A percentile compares a stretch with the other conserved stretches of the same genome.
Conservation (phyloP, 2,113 vertebrate genomes). For the Lepus americanus region DNA sequence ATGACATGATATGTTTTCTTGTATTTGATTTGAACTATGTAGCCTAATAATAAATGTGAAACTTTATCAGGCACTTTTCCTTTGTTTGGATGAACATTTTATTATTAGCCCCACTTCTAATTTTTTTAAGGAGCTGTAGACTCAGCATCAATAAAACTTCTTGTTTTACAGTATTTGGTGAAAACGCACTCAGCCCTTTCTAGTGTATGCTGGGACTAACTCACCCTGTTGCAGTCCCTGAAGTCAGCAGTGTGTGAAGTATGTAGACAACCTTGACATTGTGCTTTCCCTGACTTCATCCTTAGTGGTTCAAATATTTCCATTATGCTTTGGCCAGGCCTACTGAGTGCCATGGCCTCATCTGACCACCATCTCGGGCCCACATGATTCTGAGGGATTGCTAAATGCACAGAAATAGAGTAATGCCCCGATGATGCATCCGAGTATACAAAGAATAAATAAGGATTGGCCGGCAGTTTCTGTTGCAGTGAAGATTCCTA, state of each 20-base stretch:
- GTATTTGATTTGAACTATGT: conserved; percentile 66
- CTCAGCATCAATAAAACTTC: background rate
- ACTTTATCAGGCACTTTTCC: conserved; percentile 27
- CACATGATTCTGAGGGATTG: background rate
- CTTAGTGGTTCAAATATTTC: background rate
- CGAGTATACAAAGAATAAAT: background rate
- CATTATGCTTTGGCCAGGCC: background rate
- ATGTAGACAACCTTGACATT: too few relatives aligned
- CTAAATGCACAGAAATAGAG: background rate
- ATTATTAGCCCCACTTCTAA: background rate
- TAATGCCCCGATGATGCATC: background rate
- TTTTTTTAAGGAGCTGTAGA: conserved; percentile 37
- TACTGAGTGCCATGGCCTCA: background rate
- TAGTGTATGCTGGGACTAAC: background rate
- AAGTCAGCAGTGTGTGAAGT: background rate
- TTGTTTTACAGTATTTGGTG: background rate
- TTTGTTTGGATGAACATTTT: conserved; percentile 6
- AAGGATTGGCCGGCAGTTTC: background rate
- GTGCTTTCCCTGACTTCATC: background rate
- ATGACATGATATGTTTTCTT: conserved; percentile 73
- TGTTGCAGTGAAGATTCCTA: background rate
- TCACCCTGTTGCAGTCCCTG: background rate
- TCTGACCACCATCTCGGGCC: background rate
- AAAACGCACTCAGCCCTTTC: background rate
- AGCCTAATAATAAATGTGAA: conserved; percentile 82